Evolutionary conservation across 2,797 vertebrate genomes (phyloP).

Genomic region (Liasis olivaceus): DNA sequence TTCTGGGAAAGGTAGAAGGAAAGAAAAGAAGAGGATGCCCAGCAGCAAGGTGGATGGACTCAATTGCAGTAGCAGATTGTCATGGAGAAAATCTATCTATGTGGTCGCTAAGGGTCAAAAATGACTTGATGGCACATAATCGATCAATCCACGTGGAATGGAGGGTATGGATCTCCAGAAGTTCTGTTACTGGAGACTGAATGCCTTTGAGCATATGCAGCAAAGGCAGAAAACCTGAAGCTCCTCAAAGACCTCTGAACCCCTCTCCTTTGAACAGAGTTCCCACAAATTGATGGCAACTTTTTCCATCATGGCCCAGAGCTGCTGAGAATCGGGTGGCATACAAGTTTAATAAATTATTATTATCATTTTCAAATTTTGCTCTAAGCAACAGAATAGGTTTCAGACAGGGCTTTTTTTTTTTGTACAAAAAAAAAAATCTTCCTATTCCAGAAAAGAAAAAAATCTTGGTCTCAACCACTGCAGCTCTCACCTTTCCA

Average conservation of each 20-base stretch:
- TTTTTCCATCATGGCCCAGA: background rate
- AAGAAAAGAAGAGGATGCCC: background rate
- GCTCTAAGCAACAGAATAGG: background rate
- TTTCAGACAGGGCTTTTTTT: background rate
- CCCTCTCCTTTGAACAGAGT: background rate
- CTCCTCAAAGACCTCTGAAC: background rate
- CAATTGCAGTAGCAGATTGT: background rate
- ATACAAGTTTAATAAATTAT: background rate
- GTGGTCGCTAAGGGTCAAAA: background rate
- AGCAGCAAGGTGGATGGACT: background rate
- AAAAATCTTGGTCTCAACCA: background rate
- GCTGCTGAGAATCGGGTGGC: background rate
- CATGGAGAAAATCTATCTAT: background rate
- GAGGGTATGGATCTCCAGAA: background rate
- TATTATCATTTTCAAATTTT: background rate
- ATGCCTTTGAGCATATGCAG: background rate
- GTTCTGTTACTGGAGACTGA: background rate
- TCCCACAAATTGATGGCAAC: background rate
- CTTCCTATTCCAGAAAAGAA: background rate
- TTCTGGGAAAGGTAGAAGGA: background rate
- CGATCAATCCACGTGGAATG: background rate
- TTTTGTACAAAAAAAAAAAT: too few relatives aligned
- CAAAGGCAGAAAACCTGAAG: background rate
- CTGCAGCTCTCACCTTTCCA: background rate
- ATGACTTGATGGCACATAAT: background rate